A percentile compares a stretch with the other conserved stretches of the same genome.
phyloP scores from a whole-genome alignment of 2,113 vertebrate species.

The Chaetodon trifascialis region DNA sequence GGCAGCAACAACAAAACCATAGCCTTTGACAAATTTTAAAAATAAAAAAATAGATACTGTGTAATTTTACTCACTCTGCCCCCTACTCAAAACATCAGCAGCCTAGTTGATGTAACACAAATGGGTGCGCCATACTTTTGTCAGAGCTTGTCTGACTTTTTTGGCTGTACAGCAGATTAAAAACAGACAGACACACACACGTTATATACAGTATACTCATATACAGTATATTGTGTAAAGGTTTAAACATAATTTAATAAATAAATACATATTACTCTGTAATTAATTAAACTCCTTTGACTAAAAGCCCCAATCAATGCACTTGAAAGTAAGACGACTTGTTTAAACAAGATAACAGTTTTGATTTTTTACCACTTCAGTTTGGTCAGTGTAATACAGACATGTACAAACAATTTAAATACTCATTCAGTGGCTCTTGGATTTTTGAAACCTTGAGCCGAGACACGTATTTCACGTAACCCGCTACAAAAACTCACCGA shows the following conservation, averaged over 20 bases:
- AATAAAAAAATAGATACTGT: constrained; percentile 85
- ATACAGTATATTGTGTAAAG: constrained; percentile 73
- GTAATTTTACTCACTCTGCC: constrained; percentile 69
- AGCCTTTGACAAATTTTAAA: constrained; percentile 81
- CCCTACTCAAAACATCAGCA: constrained; percentile 76
- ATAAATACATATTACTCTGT: constrained; percentile 73
- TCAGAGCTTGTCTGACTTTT: constrained; percentile 54
- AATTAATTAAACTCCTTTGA: constrained; percentile 53
- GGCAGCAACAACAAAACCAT: constrained; percentile 84
- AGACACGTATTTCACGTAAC: constrained; percentile 49
- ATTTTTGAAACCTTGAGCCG: constrained; percentile 41
- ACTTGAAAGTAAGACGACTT: constrained; percentile 62
- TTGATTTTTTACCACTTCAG: constrained; percentile 56
- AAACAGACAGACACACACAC: constrained; percentile 74
- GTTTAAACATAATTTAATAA: constrained; percentile 75
- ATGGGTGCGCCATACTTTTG: constrained; percentile 55
- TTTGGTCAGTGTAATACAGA: constrained; percentile 66
- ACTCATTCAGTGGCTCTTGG: constrained; percentile 44
- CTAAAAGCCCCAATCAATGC: constrained; percentile 60
- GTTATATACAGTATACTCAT: constrained; percentile 72
- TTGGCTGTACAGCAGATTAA: constrained; percentile 66
- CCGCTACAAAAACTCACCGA: constrained; percentile 44
- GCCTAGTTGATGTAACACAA: constrained; percentile 74
- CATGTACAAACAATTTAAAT: constrained; percentile 47
- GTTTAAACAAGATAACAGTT: constrained; percentile 46